These are phyloP conservation scores for Unio delphinus DNA, from an alignment of 2,888 invertebrate species.

Conservation along the genomic window DNA sequence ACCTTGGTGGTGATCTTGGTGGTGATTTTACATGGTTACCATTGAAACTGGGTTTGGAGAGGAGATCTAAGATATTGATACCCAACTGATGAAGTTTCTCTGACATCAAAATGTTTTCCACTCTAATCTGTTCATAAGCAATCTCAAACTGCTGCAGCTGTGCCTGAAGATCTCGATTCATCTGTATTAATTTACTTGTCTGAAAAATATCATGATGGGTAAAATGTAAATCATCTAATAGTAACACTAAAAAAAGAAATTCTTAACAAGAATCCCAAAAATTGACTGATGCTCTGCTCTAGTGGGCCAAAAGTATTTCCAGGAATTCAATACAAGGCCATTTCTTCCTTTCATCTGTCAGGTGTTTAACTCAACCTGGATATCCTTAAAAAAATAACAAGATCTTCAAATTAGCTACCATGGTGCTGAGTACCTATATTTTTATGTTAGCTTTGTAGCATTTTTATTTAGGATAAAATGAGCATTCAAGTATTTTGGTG, in stretches of 20 bases:
- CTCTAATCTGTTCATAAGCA: conserved; percentile 50
- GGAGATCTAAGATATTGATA: conserved; percentile 42
- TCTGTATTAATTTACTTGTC: conserved; percentile 39
- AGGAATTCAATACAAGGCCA: too few species aligned
- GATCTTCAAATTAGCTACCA: too few species aligned
- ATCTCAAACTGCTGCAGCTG: conserved; percentile 53
- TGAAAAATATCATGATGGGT: conserved; percentile 21
- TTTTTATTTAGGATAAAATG: too few species aligned
- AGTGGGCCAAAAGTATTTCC: too few species aligned
- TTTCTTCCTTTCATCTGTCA: too few species aligned
- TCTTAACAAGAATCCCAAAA: not conserved
- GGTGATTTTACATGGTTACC: conserved; percentile 21
- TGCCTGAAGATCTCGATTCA: conserved; percentile 47
- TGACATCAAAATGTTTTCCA: conserved; percentile 52
- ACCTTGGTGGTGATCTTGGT: conserved; percentile 27
- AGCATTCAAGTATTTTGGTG: too few species aligned
- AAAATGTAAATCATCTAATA: not conserved
- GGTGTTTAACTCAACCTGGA: too few species aligned
- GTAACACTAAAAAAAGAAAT: conserved; percentile 3
- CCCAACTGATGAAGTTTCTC: conserved; percentile 50
- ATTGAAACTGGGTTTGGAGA: conserved; percentile 37
- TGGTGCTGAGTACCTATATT: too few species aligned
- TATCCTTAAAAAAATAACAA: too few species aligned
- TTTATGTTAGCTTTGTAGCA: too few species aligned
- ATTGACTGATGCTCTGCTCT: too few species aligned